Evolutionary conservation across 2,888 invertebrate genomes (phyloP), one percentile per base, ranked within the genome.

Genomic region (Drosophila siamana): DNA sequence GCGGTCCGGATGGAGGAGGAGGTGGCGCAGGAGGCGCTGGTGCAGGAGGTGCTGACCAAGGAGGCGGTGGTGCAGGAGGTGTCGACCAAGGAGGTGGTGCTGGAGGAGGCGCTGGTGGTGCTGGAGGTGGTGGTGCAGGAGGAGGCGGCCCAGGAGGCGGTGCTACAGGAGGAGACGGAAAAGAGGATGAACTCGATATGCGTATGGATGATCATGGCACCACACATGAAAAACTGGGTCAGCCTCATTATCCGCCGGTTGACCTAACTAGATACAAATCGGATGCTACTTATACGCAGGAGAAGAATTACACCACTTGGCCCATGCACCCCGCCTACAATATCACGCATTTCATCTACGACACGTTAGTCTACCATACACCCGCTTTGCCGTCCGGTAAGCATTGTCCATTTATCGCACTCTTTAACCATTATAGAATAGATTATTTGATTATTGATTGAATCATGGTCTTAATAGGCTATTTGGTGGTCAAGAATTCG

Each of bases 401-500:
- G 62, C 7, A 19, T n/a, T n/a, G n/a, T n/a, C n/a, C n/a, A n/a
- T n/a, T n/a, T n/a, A n/a, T n/a, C n/a, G n/a, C 3, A 16, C 13
- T 4, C 4, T 4, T 30, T 28, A 7, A 1, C 0, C 11, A 52
- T 28, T 8, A n/a, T 6, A n/a, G 1, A n/a, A n/a, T n/a, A n/a
- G n/a, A n/a, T n/a, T n/a, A n/a, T n/a, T n/a, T n/a, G n/a, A n/a
- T n/a, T n/a, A n/a, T n/a, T 26, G 13, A 30, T 41, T 15, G 5
- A 13, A 2, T 9, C 8, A 30, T 19, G 9, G 28, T 6, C 4
- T 30, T 28, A 7, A 6, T 57, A 91, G 91, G 89, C 63, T 91
- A 90, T 83, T 66, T 92, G 63, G 71, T 71, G 68, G 71, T 89
- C 40, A 80, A 78, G 63, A 80, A 90, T 77, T 71, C 80, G 52